Evolutionary conservation across 2,888 invertebrate genomes (phyloP), one percentile per base, ranked within the genome.

Genomic region (Xestobium rufovillosum): DNA sequence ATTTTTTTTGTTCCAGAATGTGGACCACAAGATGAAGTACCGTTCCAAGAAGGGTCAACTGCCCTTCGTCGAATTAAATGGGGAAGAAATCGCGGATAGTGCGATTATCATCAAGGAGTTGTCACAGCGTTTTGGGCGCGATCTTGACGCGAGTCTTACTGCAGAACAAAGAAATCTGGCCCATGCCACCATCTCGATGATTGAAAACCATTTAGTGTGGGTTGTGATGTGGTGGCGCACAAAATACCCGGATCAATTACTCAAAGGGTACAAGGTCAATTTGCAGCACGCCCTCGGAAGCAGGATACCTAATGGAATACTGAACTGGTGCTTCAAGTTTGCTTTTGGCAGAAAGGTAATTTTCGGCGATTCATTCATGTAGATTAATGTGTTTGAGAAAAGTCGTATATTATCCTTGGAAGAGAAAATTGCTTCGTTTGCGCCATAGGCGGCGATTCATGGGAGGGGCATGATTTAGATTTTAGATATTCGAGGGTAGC

Each of bases 1-100:
- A n/a, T 40, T 53, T 44, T 52, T 51, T 56, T 50, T 48, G 44
- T 78, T 75, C 3, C 77, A 92, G 91, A 92, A 92, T 72, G 87
- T 92, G 49, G 90, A 91, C 65, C 91, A 92, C 70, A 90, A 89
- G 72, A 80, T 89, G 72, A 88, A 89, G 63, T 88, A 84, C 75
- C 83, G 88, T 54, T 92, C 91, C 54, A 87, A 87, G 74, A 94
- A 94, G 65, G 92, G 92, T 30, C 89, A 88, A 65, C 72, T 95
- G 55, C 96, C 95, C 19, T 96, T 95, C 70, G 77, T 96, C 50
- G 92, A 95, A 66, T 65, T 95, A 43, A 95, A 96, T 63, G 95
- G 94, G 27, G 88, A 90, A 60, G 91, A 95, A 69, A 82, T 92
- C 49, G 84, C 91, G 31, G 95, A 95, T 68, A 90, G 90, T 60